Percentiles rank a stretch among this genome's conserved stretches.
phyloP scores from a whole-genome alignment of 2,113 vertebrate species.

The Procavia capensis region DNA sequence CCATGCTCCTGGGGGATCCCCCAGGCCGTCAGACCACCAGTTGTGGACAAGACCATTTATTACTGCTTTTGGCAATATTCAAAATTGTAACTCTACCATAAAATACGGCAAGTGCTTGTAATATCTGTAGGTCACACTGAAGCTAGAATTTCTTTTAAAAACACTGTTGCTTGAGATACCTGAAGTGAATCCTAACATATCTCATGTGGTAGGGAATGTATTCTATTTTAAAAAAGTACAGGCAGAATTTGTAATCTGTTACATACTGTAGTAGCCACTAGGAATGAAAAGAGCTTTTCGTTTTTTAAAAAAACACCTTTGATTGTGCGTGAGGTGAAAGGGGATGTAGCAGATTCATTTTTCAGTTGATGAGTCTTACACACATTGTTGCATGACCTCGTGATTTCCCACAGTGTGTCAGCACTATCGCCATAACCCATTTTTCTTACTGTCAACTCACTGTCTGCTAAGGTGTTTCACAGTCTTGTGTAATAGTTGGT shows the following conservation, averaged over 20 bases:
- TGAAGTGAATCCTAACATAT: rapidly evolving
- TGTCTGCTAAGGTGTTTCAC: not conserved
- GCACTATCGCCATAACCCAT: not conserved
- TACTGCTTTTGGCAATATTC: not conserved
- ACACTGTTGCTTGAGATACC: not conserved
- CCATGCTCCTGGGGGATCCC: too few relatives aligned
- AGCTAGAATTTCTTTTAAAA: not conserved
- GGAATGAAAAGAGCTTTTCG: not conserved
- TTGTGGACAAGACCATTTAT: not conserved
- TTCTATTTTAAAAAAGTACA: too few relatives aligned
- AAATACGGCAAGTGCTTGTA: not conserved
- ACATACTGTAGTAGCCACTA: not conserved
- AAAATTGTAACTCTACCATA: not conserved
- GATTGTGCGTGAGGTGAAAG: too few relatives aligned
- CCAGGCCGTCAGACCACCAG: too few relatives aligned
- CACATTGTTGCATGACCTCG: too few relatives aligned
- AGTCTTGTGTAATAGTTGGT: not conserved
- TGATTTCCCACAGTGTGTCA: too few relatives aligned
- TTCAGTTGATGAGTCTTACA: too few relatives aligned
- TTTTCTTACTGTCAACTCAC: not conserved
- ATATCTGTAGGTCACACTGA: not conserved
- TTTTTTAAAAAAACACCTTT: too few relatives aligned
- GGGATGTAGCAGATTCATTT: too few relatives aligned
- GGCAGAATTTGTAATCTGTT: not conserved
- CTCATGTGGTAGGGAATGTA: rapidly evolving